Base-by-base conservation (phyloP, 1,140 invertebrate genomes). In the Drosophila dunni region DNA sequence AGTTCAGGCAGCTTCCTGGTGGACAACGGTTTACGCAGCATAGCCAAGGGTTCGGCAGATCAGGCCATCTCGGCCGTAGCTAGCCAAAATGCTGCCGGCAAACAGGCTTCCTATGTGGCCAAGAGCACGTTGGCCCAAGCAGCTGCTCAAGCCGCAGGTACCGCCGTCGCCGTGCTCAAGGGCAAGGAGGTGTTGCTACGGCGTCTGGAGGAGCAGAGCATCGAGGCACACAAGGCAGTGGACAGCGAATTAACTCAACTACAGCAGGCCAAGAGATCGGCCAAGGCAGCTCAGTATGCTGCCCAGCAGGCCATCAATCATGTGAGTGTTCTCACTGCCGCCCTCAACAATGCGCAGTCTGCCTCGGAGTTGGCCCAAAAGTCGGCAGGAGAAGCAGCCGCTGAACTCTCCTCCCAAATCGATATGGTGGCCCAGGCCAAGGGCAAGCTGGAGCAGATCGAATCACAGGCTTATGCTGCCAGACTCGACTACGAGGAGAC, bases 11-110 rank as follows among this genome's bases (percentile, higher is more conserved):
- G 54, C 46, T 90, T 65, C n/a, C 67, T 88, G 13, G 69, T 75
- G 67, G 93, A 74, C 81, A 94, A 81, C 89, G 93, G 63, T 91
- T 91, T 86, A 8, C 81, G 90, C 15, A 91, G 86, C 64, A 94
- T 95, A 51, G 94, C 94, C 1, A 94, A 94, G 68, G 95, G 95
- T 2, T 96, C 96, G 0, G 95, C 95, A 1, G 95, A 96, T 83
- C 94, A 96, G 78, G 96, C 96, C 1, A 90, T 93, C 40, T 94
- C 92, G 0, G 93, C 94, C 0, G 90, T 94, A 3, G 88, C 81
- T 15, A 92, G 79, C 15, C 91, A 92, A 66, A 93, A 93, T 29
- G 91, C 93, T 0, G 94, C 94, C 0, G 94, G 93, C 0, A 92
- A 92, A 13, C 94, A 94, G 69, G 94, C 94, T 0, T 94, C 94